A percentile compares a stretch with the other conserved stretches of the same genome.
Evolutionary conservation across 2,888 invertebrate genomes (phyloP).

Genomic region (Rhamnusium bicolor): DNA sequence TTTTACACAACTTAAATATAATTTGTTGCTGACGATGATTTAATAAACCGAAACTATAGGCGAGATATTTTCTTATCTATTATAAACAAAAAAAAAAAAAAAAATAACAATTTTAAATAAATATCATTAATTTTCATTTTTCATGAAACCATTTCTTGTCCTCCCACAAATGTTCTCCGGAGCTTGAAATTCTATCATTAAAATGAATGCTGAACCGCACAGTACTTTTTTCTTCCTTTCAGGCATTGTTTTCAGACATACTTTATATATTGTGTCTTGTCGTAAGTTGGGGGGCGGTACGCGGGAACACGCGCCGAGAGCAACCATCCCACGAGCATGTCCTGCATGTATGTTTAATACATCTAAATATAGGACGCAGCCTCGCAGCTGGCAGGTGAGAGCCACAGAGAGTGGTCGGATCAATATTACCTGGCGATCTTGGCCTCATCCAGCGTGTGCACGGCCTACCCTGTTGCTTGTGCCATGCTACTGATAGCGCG

Average conservation of each 20-base stretch:
- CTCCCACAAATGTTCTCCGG: too few relatives aligned
- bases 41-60: too few relatives aligned
- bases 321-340: slow-evolving; percentile 3
- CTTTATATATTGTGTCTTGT: neutral
- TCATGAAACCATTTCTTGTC: too few relatives aligned
- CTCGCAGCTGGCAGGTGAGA: slow-evolving; percentile 32
- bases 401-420: slow-evolving; percentile 14
- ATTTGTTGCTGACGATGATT: too few relatives aligned
- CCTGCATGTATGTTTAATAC: slow-evolving; percentile 30
- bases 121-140: too few relatives aligned
- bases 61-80: too few relatives aligned
- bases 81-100: too few relatives aligned
- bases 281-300: neutral
- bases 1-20: too few relatives aligned
- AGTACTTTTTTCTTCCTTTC: too few relatives aligned
- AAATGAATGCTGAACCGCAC: too few relatives aligned
- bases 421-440: slow-evolving; percentile 33
- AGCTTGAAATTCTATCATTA: too few relatives aligned
- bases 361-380: slow-evolving; percentile 29
- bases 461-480: slow-evolving; percentile 18
- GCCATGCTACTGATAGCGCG: slow-evolving; percentile 5
- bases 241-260: neutral
- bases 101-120: too few relatives aligned
- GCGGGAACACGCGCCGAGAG: neutral
- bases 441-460: slow-evolving; percentile 3